phyloP scores from a whole-genome alignment of 2,797 vertebrate species.

The Acipenser ruthenus region DNA sequence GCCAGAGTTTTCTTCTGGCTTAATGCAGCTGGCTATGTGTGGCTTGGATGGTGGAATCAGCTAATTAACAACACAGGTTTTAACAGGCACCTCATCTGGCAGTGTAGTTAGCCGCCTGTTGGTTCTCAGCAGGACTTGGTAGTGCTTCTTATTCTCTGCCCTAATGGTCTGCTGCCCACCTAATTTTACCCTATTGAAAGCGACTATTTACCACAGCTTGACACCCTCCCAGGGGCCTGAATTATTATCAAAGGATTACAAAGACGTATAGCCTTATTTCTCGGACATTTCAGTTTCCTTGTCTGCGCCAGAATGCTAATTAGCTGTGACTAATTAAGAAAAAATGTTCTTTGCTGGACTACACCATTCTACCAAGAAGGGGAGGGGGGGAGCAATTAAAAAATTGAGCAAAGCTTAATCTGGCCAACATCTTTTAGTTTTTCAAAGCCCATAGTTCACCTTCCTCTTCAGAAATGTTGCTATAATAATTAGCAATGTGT shows the following conservation, averaged over 20 bases:
- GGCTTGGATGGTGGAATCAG: slow-evolving; percentile 71
- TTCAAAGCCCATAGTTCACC: background rate
- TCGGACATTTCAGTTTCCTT: slow-evolving; percentile 81
- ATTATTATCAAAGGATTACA: slow-evolving; percentile 82
- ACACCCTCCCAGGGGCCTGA: slow-evolving; percentile 77
- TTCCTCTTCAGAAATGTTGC: background rate
- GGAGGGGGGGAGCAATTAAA: slow-evolving; percentile 48
- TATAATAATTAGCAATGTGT: slow-evolving; percentile 4
- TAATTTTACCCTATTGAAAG: slow-evolving; percentile 80
- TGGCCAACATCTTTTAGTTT: background rate
- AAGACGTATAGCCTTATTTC: slow-evolving; percentile 71
- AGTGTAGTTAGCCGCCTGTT: slow-evolving; percentile 73
- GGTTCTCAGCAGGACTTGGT: slow-evolving; percentile 72
- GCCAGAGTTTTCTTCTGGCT: slow-evolving; percentile 62
- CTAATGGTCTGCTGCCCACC: slow-evolving; percentile 79
- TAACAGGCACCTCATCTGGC: slow-evolving; percentile 81
- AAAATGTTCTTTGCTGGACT: slow-evolving; percentile 70
- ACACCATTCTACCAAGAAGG: slow-evolving; percentile 66
- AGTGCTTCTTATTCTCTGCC: slow-evolving; percentile 73
- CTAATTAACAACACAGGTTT: slow-evolving; percentile 79
- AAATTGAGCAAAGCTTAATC: slow-evolving; percentile 58
- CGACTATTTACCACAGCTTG: slow-evolving; percentile 76
- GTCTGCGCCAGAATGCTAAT: slow-evolving; percentile 76
- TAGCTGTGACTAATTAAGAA: slow-evolving; percentile 85
- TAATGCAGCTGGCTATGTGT: slow-evolving; percentile 73